Evolutionary conservation across 2,797 vertebrate species (phyloP).

Genomic region (Ctenochaetus hawaiiensis): DNA sequence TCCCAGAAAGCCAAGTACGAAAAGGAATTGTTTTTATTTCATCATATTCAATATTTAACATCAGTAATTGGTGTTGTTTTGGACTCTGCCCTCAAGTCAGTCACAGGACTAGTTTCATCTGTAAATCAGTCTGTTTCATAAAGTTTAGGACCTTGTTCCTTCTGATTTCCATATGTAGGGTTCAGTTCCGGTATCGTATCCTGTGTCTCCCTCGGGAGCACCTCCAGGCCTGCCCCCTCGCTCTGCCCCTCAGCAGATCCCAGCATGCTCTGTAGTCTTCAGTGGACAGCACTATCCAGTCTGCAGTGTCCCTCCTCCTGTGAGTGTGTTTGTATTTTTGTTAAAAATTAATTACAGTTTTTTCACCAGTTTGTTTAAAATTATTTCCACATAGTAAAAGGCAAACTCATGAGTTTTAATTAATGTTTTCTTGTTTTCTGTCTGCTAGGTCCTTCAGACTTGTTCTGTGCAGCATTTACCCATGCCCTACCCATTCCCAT

Average conservation of each 20-base stretch:
- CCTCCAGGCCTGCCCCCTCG: slow-evolving; percentile 91
- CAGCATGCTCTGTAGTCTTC: slow-evolving; percentile 95
- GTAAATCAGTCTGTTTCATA: background rate
- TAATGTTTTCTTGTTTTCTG: slow-evolving; percentile 27
- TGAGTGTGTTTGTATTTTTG: slow-evolving; percentile 78
- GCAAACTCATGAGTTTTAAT: background rate
- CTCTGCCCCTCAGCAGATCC: slow-evolving; percentile 90
- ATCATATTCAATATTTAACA: too few relatives aligned
- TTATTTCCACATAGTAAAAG: background rate
- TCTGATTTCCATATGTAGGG: slow-evolving; percentile 77
- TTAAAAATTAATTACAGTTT: background rate
- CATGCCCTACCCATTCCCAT: slow-evolving; percentile 96
- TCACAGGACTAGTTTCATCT: background rate
- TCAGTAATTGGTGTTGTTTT: too few relatives aligned
- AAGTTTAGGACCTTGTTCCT: slow-evolving; percentile 15
- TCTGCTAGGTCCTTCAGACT: slow-evolving; percentile 92
- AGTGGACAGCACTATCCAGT: slow-evolving; percentile 93
- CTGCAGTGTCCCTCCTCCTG: slow-evolving; percentile 82
- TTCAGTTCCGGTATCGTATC: slow-evolving; percentile 91
- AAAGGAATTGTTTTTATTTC: too few relatives aligned
- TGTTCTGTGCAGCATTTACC: slow-evolving; percentile 98
- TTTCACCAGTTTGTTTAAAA: background rate
- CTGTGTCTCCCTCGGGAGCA: slow-evolving; percentile 89
- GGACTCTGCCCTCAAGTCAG: background rate
- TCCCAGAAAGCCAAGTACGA: background rate